Evolutionary conservation across 2,888 invertebrate species (phyloP).

Genomic region (Calliopum simillimum): DNA sequence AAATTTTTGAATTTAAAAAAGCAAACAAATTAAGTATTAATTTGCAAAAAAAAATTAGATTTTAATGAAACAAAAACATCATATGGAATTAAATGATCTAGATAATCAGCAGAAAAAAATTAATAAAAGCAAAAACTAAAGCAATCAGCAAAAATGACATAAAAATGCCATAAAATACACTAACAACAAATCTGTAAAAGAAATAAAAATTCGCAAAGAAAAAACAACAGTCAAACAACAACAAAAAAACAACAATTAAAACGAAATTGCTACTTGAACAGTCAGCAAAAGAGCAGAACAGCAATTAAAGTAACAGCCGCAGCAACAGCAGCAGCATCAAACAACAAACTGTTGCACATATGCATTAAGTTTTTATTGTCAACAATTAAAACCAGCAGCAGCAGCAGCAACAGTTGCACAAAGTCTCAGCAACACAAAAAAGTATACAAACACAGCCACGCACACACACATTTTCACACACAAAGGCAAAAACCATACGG

Average conservation of each 20-base stretch:
- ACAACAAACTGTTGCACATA: constrained; percentile 55
- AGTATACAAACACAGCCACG: constrained; percentile 44
- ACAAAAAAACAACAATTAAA: constrained; percentile 17
- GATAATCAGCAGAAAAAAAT: background rate
- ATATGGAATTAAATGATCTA: constrained; percentile 9
- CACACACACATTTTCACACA: background rate
- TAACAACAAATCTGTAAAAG: background rate
- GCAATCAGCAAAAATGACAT: constrained; percentile 10
- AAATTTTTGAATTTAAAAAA: constrained; percentile 17
- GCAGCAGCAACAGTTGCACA: constrained; percentile 36
- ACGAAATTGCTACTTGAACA: constrained; percentile 1
- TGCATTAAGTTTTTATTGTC: constrained; percentile 46
- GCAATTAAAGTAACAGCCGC: constrained; percentile 8
- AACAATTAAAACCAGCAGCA: constrained; percentile 33
- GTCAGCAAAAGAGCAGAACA: background rate
- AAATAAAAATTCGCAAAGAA: constrained; percentile 7
- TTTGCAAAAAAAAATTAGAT: background rate
- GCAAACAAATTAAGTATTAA: background rate
- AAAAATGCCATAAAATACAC: background rate
- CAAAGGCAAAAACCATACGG: too few species aligned
- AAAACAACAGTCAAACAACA: constrained; percentile 1
- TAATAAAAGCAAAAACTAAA: background rate
- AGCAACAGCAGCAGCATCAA: constrained; percentile 1
- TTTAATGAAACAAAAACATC: constrained; percentile 1
- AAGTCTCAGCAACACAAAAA: constrained; percentile 41